Evolutionary conservation across 2,113 vertebrate genomes (phyloP), one percentile per base, ranked within the genome.

Genomic region (Lycaon pictus): DNA sequence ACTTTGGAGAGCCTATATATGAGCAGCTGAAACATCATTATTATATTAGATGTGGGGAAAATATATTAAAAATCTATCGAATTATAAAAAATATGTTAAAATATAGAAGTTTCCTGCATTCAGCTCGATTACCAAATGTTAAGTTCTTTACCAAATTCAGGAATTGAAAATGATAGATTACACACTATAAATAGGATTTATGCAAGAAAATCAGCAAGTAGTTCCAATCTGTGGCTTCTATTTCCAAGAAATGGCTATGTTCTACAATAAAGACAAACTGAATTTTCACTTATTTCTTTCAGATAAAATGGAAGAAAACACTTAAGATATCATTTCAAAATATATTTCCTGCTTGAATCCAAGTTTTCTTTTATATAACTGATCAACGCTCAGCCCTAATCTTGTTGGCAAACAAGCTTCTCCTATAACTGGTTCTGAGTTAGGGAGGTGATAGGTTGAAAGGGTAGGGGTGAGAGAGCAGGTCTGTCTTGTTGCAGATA

Each of bases 131-230:
- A 86, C 22, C 71, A 96, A 94, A 74, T 82, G 6, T 84, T 97
- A 88, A 95, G 8, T 88, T 97, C 29, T 94, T 95, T 88, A 91
- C 88, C 43, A 96, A 67, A 74, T 93, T 82, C 35, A 91, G 77
- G 62, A 93, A 72, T 67, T 82, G 5, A 79, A 97, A 97, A 95
- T 83, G 62, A 58, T 86, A 81, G 25, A 60, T 84, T 58, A 93
- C 76, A 4, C 11, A 81, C 84, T 94, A 69, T 77, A 55, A 35
- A 67, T 94, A 53, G 60, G 22, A 74, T 60, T 90, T 90, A 76
- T 94, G 29, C 53, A 84, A 88, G 88, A 94, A 96, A 90, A 85
- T 93, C 13, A 96, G 76, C 65, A 62, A 82, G 55, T 10, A 88
- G 53, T 63, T 80, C 29, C 43, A 88, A 76, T 80, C 63, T 82